Conservation (phyloP, 2,113 vertebrate genomes). For the Rostratula benghalensis region DNA sequence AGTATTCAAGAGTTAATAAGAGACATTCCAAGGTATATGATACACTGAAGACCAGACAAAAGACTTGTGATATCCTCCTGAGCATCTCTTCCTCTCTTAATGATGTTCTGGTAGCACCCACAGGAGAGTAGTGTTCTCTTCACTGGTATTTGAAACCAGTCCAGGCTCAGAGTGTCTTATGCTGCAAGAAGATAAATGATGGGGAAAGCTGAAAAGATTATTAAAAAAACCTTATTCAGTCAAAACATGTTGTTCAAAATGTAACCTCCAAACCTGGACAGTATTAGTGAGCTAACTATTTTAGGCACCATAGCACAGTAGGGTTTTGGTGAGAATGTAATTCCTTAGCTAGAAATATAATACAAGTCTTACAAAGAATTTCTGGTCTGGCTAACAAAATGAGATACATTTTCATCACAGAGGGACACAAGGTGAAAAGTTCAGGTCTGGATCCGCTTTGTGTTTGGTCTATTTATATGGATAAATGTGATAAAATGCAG, state of each 20-base stretch:
- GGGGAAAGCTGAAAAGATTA: constrained; percentile 36
- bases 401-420: constrained; percentile 64
- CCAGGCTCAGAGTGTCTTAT: neutral
- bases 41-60: neutral
- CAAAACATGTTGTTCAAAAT: constrained; percentile 46
- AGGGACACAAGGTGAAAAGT: constrained; percentile 68
- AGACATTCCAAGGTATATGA: constrained; percentile 6
- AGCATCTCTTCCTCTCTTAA: neutral
- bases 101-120: neutral
- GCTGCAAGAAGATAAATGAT: constrained; percentile 25
- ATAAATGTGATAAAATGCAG: constrained; percentile 63
- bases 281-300: constrained; percentile 62
- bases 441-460: constrained; percentile 61
- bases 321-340: constrained; percentile 53
- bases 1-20: neutral
- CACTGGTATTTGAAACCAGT: neutral
- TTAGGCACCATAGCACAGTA: constrained; percentile 68
- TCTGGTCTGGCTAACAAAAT: constrained; percentile 37
- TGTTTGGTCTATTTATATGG: constrained; percentile 52
- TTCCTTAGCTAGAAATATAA: constrained; percentile 58
- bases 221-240: constrained; percentile 30
- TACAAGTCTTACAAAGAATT: constrained; percentile 56
- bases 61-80: neutral
- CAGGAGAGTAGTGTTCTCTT: constrained; percentile 38
- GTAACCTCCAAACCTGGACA: constrained; percentile 52